Percentiles rank a stretch among this genome's conserved stretches.
Conservation (phyloP, 2,797 vertebrate genomes). For the Hemitrygon akajei region DNA sequence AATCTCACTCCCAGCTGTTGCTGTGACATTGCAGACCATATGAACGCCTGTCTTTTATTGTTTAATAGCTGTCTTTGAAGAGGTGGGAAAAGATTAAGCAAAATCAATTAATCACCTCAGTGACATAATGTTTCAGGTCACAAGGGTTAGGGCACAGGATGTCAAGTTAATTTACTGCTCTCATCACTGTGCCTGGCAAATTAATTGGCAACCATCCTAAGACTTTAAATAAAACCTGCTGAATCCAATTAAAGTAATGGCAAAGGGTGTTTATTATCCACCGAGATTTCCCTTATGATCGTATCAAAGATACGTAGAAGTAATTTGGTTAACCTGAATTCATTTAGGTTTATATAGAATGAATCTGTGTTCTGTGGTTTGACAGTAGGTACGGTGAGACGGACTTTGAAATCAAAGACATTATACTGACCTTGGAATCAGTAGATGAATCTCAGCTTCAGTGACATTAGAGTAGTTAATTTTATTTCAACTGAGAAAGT, state of each 20-base stretch:
- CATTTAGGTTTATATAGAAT: not conserved
- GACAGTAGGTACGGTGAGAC: not conserved
- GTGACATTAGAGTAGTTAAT: not conserved
- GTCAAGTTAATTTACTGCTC: conserved; percentile 22
- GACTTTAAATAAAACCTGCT: not conserved
- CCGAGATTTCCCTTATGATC: not conserved
- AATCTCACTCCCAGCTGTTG: not conserved
- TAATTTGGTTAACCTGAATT: not conserved
- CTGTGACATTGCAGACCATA: not conserved
- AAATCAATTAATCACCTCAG: not conserved
- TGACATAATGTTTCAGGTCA: conserved; percentile 23
- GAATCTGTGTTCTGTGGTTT: not conserved
- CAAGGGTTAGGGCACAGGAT: not conserved
- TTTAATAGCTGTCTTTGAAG: not conserved
- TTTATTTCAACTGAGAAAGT: not conserved
- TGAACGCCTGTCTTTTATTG: not conserved
- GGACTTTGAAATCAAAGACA: not conserved
- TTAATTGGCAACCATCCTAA: conserved; percentile 19
- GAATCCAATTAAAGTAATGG: conserved; percentile 3
- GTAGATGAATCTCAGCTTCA: not conserved
- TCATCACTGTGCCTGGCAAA: not conserved
- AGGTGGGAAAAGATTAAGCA: conserved; percentile 14
- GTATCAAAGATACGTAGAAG: not conserved
- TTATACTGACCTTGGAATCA: not conserved
- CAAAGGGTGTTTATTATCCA: not conserved